Percentiles rank a stretch among this genome's conserved stretches.
These are phyloP conservation scores for Agriopis marginaria DNA, from an alignment of 2,888 invertebrate genomes.

Conservation along the genomic window DNA sequence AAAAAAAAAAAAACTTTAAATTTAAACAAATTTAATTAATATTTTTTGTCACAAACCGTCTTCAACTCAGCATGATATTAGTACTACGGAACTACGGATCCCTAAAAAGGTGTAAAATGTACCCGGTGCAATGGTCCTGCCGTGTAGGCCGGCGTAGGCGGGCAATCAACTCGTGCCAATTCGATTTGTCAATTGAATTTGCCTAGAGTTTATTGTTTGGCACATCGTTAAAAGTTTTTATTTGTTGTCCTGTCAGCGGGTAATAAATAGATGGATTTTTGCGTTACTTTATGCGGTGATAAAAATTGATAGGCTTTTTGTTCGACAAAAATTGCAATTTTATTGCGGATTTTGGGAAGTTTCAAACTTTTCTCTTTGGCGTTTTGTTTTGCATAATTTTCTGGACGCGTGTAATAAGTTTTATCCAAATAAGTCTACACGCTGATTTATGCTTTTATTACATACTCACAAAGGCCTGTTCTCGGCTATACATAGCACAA, in stretches of 20 bases:
- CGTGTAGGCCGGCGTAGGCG: background rate
- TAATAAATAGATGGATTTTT: conserved; percentile 45
- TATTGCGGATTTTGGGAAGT: conserved; percentile 13
- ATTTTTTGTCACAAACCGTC: too few relatives aligned
- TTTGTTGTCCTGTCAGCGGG: conserved; percentile 52
- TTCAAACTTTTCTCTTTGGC: conserved; percentile 16
- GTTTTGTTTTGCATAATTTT: conserved; percentile 19
- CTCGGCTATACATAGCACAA: background rate
- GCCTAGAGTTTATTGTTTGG: conserved; percentile 55
- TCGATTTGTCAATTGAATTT: conserved; percentile 52
- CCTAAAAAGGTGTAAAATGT: background rate
- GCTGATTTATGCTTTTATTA: conserved; percentile 10
- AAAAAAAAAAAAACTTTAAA: too few relatives aligned
- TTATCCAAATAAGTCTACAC: conserved; percentile 3
- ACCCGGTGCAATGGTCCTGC: background rate
- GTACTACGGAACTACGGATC: too few relatives aligned
- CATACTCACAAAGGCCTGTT: background rate
- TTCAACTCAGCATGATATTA: too few relatives aligned
- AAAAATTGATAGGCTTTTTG: conserved; percentile 38
- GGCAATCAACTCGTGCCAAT: conserved; percentile 40
- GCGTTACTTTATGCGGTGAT: conserved; percentile 40
- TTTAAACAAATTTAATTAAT: too few relatives aligned
- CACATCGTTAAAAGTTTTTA: conserved; percentile 54
- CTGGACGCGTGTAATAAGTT: conserved; percentile 15
- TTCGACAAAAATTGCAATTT: conserved; percentile 29